Conservation (phyloP, 2,888 invertebrate genomes). For the Nemotelus nigrinus region DNA sequence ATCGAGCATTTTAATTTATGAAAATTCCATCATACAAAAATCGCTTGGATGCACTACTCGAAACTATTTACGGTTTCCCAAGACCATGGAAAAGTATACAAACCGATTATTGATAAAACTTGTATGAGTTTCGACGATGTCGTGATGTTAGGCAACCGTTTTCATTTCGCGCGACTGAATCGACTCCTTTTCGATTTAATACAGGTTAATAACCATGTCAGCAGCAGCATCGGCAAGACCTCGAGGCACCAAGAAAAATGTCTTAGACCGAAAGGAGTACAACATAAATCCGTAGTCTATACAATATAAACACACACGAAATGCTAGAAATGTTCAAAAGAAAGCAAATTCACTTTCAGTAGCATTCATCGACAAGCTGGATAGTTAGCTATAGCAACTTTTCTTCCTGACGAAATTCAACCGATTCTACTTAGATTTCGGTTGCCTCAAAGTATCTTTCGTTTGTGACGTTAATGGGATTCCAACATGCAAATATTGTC, state of each 20-base stretch:
- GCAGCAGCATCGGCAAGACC: too few relatives aligned
- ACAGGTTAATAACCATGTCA: slow-evolving; percentile 19
- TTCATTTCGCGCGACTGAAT: background rate
- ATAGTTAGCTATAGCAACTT: background rate
- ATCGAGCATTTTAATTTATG: slow-evolving; percentile 42
- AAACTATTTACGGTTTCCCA: slow-evolving; percentile 18
- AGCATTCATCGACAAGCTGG: too few relatives aligned
- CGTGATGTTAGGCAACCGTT: slow-evolving; percentile 30
- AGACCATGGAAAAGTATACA: background rate
- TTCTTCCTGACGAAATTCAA: slow-evolving; percentile 23
- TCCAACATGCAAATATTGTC: slow-evolving; percentile 24
- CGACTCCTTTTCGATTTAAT: slow-evolving; percentile 30
- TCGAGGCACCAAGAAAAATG: background rate
- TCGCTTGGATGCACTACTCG: background rate
- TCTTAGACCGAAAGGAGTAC: slow-evolving; percentile 25
- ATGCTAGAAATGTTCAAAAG: background rate
- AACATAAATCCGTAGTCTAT: background rate
- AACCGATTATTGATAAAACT: slow-evolving; percentile 42
- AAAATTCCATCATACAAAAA: slow-evolving; percentile 41
- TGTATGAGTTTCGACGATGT: slow-evolving; percentile 32
- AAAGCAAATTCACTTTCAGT: background rate
- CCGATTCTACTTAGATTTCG: slow-evolving; percentile 24
- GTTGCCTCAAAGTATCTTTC: background rate
- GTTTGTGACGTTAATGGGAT: slow-evolving; percentile 9
- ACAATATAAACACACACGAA: background rate